These are phyloP conservation scores for Marcusenius ussheri DNA, from an alignment of 2,113 vertebrate species.

Conservation along the genomic window DNA sequence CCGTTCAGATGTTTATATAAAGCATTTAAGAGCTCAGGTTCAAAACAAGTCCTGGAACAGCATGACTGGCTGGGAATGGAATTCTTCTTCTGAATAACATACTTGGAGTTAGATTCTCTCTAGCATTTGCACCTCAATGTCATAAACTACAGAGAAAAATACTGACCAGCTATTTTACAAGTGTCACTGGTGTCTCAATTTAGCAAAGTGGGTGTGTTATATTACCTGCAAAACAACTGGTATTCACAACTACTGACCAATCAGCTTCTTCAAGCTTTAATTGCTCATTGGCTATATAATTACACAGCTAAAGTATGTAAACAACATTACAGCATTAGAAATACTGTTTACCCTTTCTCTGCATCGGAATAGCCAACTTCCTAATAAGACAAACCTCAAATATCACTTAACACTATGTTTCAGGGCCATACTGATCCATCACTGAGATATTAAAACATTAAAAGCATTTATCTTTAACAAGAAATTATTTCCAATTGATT, in stretches of 20 bases:
- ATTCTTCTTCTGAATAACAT: neutral
- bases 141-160: neutral
- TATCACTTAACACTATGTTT: neutral
- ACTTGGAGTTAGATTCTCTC: neutral
- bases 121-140: neutral
- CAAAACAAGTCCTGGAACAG: neutral
- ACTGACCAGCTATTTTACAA: neutral
- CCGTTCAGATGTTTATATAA: neutral
- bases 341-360: neutral
- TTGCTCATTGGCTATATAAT: neutral
- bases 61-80: neutral
- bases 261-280: neutral
- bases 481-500: neutral
- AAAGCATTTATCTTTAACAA: neutral
- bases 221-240: neutral
- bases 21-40: neutral
- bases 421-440: neutral
- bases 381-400: neutral
- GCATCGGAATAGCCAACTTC: neutral
- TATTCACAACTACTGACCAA: neutral
- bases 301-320: neutral
- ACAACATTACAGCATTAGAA: neutral
- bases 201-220: neutral
- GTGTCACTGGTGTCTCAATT: neutral
- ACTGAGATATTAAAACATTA: neutral